Evolutionary conservation across 2,113 vertebrate species (phyloP), one percentile per base, ranked within the genome.

Genomic region (Acrocephalus kingi): DNA sequence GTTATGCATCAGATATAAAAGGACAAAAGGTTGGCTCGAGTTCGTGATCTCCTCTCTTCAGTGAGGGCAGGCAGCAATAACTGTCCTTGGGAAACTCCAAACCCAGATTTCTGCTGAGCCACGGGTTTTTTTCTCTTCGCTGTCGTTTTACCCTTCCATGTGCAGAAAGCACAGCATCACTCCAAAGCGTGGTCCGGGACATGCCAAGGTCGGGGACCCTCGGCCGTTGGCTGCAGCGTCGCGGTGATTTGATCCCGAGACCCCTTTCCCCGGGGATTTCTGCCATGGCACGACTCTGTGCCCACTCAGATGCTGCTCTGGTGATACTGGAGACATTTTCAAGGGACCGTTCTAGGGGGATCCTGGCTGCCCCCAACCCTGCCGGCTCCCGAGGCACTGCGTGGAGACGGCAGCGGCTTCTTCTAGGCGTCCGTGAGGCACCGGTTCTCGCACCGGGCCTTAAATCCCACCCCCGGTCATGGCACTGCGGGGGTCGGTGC

Each of bases 1-100:
- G 83, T 88, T 91, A 89, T 63, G 88, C 95, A 92, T 64, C 94
- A 88, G 78, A 89, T 75, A 89, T 68, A 89, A 95, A 95, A 94
- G 96, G 91, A 97, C 94, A 91, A 96, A 97, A 96, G 86, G 81
- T 82, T 93, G 92, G 89, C 74, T 77, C 35, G 22, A n/a, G 62
- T 75, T 84, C 80, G 49, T 46, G 71, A 45, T 67, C 35, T 62
- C 16, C 83, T 74, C 76, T 35, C 67, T 89, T 66, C 80, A 51
- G 45, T 37, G 76, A 64, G 76, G 63, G 35, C 88, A 87, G 84
- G 55, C 90, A 93, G 51, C 55, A 51, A 68, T 72, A 58, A 72
- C 52, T 4, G 51, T 75, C 96, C 83, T 41, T 78, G 88, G 83
- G 78, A 92, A 87, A 93, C 54, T 88, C 56, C 72, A 37, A 46